phyloP scores from a whole-genome alignment of 1,140 invertebrate genomes.

The Hermetia illucens region DNA sequence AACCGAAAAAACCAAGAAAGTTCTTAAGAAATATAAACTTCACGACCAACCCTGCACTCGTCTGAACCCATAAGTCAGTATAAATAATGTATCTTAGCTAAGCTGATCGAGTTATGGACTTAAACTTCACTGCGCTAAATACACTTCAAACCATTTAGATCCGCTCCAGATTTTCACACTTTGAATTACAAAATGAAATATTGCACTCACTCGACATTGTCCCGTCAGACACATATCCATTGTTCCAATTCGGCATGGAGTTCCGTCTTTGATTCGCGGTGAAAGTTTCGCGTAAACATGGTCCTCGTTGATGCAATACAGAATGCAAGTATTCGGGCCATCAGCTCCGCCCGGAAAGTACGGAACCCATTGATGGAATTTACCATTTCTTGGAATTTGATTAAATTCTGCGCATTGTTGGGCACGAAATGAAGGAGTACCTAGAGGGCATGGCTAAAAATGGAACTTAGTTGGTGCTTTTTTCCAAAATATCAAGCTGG shows the following conservation, averaged over 20 bases:
- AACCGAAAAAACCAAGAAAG: no score
- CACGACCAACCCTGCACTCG: no score
- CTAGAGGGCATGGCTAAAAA: constrained; percentile 38
- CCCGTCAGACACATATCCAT: constrained; percentile 37
- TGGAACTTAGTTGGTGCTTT: neutral
- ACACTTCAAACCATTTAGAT: no score
- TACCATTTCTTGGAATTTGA: constrained; percentile 25
- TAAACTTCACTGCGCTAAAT: no score
- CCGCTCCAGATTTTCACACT: no score
- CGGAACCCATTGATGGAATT: constrained; percentile 12
- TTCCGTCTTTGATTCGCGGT: constrained; percentile 36
- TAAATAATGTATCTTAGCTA: no score
- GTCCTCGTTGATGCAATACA: constrained; percentile 40
- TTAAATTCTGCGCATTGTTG: constrained; percentile 44
- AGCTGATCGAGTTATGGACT: no score
- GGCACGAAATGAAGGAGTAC: constrained; percentile 35
- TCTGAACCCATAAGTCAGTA: no score
- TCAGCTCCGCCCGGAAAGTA: constrained; percentile 27
- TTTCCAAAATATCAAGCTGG: constrained; percentile 6
- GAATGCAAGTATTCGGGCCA: constrained; percentile 32
- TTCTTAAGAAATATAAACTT: no score
- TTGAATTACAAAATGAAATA: no score
- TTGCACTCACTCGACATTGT: neutral
- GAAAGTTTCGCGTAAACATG: constrained; percentile 29
- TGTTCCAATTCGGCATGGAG: constrained; percentile 41